phyloP scores from a whole-genome alignment of 1,140 invertebrate genomes.

The Ladona fulva region DNA sequence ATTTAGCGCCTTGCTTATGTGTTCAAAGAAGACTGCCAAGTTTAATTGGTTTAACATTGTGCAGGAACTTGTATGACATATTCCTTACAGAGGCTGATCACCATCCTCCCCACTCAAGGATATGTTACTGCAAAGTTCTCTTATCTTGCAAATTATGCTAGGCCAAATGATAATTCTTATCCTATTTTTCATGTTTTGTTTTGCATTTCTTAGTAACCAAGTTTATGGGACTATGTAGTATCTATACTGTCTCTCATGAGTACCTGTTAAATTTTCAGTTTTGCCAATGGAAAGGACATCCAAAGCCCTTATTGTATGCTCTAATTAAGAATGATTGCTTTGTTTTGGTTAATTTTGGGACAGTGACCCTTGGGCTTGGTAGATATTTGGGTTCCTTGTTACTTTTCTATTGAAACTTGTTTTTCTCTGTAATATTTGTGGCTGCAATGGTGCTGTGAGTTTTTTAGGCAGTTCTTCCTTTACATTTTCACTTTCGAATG shows the following conservation, averaged over 20 bases:
- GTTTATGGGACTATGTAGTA: background rate
- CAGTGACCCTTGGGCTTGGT: background rate
- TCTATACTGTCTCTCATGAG: background rate
- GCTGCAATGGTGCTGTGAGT: background rate
- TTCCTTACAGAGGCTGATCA: background rate
- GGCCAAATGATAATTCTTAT: background rate
- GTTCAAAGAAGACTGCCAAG: background rate
- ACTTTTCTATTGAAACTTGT: background rate
- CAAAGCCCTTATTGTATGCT: background rate
- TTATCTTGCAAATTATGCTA: background rate
- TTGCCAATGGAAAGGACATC: background rate
- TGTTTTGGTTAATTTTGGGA: background rate
- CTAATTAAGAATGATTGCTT: background rate
- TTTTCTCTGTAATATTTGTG: background rate
- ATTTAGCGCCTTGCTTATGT: background rate
- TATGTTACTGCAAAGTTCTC: constrained; percentile 9
- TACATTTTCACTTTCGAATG: background rate
- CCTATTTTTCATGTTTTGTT: background rate
- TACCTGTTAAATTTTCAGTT: constrained; percentile 1
- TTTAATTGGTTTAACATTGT: background rate
- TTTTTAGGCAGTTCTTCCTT: background rate
- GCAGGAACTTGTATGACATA: background rate
- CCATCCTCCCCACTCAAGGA: background rate
- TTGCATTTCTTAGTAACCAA: background rate
- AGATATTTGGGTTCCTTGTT: background rate